Base-by-base conservation (phyloP, 2,113 vertebrate genomes). In the Stomatorhinus ivindoensis region DNA sequence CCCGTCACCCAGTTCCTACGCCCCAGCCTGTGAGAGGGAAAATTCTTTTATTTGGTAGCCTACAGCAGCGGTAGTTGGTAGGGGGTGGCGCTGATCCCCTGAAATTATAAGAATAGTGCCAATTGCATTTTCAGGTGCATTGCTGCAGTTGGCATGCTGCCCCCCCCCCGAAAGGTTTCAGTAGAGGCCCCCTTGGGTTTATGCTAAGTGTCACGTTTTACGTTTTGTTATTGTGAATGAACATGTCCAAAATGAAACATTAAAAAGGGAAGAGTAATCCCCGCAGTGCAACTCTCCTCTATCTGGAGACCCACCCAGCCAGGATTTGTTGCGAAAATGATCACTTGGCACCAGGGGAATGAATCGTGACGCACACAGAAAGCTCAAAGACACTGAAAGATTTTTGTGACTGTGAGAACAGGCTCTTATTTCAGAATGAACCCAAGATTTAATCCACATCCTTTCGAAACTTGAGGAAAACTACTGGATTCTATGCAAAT, bases 371-470 rank as follows among this genome's bases (percentile, higher is more conserved):
- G 13, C 80, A 84, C 39, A 35, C 24, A 48, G 51, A 44, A 44
- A 73, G 10, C 58, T 58, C 90, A 84, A 15, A 88, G 82, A 87
- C 88, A 82, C 53, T 87, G 73, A 65, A 27, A 69, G 27, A 46
- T 17, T 73, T 27, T 35, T 50, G 11, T 47, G 42, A 73, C 19
- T 46, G 58, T 69, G 55, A 88, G 42, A 4, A 42, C 82, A 87
- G 47, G 39, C 87, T 89, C 80, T 73, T 31, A 69, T 65, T 80
- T 42, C 65, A 39, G 82, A 86, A 90, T 53, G n/a, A 89, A 3
- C 9, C 55, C 83, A 73, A 44, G 4, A 82, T 85, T 39, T 90
- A 61, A 83, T 87, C 46, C 44, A 31, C 50, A 31, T 17, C 76
- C 87, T 76, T 51, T 13, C 47, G 39, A 80, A 80, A 31, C 84